These are phyloP conservation scores for Adela reaumurella DNA, from an alignment of 2,888 invertebrate species.

Conservation along the genomic window DNA sequence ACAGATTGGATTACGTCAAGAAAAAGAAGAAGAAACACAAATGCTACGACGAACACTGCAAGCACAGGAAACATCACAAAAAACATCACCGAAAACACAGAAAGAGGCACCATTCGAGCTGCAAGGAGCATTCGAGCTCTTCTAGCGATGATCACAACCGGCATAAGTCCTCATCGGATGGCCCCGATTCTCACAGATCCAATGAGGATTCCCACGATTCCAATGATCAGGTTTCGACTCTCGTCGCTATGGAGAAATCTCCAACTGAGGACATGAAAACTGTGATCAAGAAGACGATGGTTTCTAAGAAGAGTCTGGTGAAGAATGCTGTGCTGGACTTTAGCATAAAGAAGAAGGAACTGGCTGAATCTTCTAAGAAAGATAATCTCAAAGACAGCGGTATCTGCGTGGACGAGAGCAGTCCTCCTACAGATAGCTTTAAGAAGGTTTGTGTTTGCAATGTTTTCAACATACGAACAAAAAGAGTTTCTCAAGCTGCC, in stretches of 20 bases:
- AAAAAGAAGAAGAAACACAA: conserved; percentile 68
- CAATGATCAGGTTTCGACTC: conserved; percentile 31
- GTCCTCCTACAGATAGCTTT: neutral
- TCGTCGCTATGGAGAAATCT: conserved; percentile 37
- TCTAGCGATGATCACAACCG: conserved; percentile 48
- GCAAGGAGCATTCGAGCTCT: conserved; percentile 47
- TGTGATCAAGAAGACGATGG: conserved; percentile 39
- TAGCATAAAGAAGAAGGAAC: conserved; percentile 27
- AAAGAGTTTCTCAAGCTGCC: no score
- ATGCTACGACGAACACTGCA: conserved; percentile 66
- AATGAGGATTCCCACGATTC: conserved; percentile 45
- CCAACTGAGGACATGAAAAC: conserved; percentile 43
- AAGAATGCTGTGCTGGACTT: conserved; percentile 41
- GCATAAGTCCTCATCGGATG: conserved; percentile 37
- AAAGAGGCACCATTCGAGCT: conserved; percentile 63
- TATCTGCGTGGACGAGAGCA: conserved; percentile 23
- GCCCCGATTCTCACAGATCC: conserved; percentile 39
- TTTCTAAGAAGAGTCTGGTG: conserved; percentile 34
- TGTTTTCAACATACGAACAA: no score
- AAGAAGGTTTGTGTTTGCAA: neutral
- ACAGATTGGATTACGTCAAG: conserved; percentile 46
- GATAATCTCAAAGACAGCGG: conserved; percentile 45
- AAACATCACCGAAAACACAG: conserved; percentile 77
- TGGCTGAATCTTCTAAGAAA: conserved; percentile 17
- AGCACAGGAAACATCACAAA: conserved; percentile 71